Evolutionary conservation across 2,113 vertebrate genomes (phyloP).

Genomic region (Pipra filicauda): DNA sequence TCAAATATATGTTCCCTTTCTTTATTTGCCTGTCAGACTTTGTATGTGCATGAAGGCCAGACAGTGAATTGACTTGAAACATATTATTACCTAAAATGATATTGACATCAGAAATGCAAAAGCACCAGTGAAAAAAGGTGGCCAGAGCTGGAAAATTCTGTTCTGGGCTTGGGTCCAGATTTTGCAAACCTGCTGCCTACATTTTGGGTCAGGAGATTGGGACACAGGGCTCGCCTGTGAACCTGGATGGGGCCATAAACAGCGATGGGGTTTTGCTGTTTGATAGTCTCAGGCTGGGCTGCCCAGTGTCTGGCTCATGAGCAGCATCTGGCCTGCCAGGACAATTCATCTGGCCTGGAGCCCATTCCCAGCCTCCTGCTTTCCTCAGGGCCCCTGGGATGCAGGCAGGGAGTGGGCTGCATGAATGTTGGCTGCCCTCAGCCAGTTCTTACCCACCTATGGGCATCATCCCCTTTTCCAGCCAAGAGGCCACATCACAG

Average conservation of each 20-base stretch:
- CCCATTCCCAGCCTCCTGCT: not conserved
- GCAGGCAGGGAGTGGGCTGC: not conserved
- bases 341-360: not conserved
- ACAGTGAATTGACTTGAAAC: conserved; percentile 48
- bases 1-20: conserved; percentile 30
- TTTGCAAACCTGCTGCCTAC: not conserved
- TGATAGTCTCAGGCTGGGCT: not conserved
- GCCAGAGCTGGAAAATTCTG: not conserved
- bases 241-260: not conserved
- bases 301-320: not conserved
- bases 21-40: conserved; percentile 47
- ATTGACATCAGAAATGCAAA: conserved; percentile 51
- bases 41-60: not conserved
- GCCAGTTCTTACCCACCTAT: not conserved
- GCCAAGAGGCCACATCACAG: rapidly evolving
- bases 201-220: not conserved
- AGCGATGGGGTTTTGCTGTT: not conserved
- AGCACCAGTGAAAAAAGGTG: conserved; percentile 5
- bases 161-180: not conserved
- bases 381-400: not conserved
- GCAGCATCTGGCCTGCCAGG: conserved; percentile 1
- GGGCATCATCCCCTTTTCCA: not conserved
- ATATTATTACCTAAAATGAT: conserved; percentile 45
- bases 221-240: not conserved
- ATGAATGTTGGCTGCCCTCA: not conserved